Percentiles rank a stretch among this genome's conserved stretches.
These are phyloP conservation scores for Hipparchia sbordonii DNA, from an alignment of 2,888 invertebrate genomes.

Conservation along the genomic window DNA sequence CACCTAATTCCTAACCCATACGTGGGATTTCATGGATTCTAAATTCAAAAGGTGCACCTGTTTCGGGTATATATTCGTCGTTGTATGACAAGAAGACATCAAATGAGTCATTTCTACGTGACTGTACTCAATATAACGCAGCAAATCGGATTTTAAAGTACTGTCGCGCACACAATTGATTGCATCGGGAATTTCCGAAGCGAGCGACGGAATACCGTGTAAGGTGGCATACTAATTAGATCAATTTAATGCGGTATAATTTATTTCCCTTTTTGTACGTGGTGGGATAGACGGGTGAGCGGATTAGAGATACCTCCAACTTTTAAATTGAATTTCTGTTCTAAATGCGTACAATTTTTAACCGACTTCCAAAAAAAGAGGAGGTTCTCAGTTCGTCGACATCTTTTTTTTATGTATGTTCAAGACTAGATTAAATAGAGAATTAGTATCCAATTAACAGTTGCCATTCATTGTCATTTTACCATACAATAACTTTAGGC, in stretches of 20 bases:
- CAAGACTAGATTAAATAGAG: not conserved
- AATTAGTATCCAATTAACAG: too few relatives aligned
- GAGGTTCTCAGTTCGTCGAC: too few relatives aligned
- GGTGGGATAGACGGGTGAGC: not conserved
- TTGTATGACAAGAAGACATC: conserved; percentile 34
- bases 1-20: not conserved
- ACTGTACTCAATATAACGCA: conserved; percentile 66
- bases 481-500: too few relatives aligned
- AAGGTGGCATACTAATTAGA: conserved; percentile 57
- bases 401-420: too few relatives aligned
- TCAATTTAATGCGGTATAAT: conserved; percentile 36
- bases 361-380: not conserved
- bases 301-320: not conserved
- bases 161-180: conserved; percentile 61
- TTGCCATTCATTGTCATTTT: too few relatives aligned
- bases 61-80: conserved; percentile 8
- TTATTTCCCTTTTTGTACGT: conserved; percentile 18
- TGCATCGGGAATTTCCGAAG: conserved; percentile 57
- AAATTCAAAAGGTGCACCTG: conserved; percentile 14
- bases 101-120: conserved; percentile 63
- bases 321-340: not conserved
- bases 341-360: not conserved
- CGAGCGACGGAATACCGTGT: conserved; percentile 47
- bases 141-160: conserved; percentile 56
- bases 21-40: not conserved